A percentile compares a stretch with the other conserved stretches of the same genome.
Conservation (phyloP, 1,140 invertebrate genomes). For the Olivierus martensii region DNA sequence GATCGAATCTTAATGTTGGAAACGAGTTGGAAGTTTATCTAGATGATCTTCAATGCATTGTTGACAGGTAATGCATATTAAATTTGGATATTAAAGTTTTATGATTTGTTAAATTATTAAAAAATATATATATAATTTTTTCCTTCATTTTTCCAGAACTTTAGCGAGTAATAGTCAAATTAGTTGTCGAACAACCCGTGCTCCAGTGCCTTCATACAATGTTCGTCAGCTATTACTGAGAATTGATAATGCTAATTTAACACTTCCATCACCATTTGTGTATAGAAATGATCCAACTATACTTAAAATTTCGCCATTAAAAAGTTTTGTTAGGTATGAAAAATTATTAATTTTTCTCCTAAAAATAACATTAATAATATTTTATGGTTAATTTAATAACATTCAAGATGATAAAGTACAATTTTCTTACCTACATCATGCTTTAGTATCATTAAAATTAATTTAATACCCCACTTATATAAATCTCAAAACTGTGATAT, state of each 20-base stretch:
- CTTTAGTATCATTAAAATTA: no score
- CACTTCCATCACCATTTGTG: conserved; percentile 58
- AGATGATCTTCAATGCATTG: conserved; percentile 73
- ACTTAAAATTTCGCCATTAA: conserved; percentile 25
- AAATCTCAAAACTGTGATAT: no score
- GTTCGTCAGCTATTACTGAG: conserved; percentile 46
- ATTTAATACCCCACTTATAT: no score
- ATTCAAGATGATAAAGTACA: no score
- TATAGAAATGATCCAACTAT: conserved; percentile 85
- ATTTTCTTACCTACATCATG: no score
- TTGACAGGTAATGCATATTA: conserved; percentile 49
- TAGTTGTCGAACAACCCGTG: conserved; percentile 68
- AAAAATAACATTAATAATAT: no score
- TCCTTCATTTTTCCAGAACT: conserved; percentile 11
- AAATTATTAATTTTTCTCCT: no score
- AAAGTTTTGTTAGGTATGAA: conserved; percentile 25
- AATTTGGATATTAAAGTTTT: neutral
- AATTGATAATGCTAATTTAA: conserved; percentile 68
- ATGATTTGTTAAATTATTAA: neutral
- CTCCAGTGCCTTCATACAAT: conserved; percentile 29
- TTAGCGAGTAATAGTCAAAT: conserved; percentile 65
- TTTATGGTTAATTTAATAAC: no score
- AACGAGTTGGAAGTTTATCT: conserved; percentile 72
- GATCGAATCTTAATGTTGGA: conserved; percentile 86
- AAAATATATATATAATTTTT: neutral